Conservation (phyloP, 2,113 vertebrate species). For the Gorsachius goisagi region DNA sequence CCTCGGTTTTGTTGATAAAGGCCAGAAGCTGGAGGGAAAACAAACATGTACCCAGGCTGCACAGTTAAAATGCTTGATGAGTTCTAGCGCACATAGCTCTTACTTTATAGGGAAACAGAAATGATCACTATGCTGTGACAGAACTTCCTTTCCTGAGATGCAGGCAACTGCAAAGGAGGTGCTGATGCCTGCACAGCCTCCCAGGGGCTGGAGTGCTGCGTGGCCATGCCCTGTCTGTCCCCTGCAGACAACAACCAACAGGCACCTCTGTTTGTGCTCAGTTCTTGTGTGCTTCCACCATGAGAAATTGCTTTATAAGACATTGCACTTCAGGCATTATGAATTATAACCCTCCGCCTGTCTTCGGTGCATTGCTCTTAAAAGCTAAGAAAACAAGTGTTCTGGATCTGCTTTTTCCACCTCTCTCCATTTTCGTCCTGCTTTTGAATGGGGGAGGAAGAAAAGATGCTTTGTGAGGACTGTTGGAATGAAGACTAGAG, state of each 20-base stretch:
- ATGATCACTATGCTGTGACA: neutral
- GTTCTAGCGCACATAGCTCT: neutral
- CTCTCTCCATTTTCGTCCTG: neutral
- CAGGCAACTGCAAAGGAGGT: neutral
- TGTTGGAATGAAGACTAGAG: neutral
- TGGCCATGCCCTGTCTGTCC: neutral
- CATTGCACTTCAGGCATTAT: neutral
- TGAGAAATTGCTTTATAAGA: fast-evolving
- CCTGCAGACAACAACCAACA: neutral
- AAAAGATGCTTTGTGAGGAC: neutral
- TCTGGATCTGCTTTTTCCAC: neutral
- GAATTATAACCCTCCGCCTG: neutral
- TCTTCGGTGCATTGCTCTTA: neutral
- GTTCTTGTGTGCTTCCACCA: neutral
- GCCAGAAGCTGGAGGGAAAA: neutral
- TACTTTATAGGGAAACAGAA: neutral
- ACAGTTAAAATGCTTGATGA: fast-evolving
- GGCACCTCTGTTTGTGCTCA: neutral
- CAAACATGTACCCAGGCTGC: neutral
- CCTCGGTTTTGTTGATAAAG: neutral
- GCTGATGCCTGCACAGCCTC: neutral
- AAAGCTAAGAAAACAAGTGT: neutral
- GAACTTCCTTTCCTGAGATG: neutral
- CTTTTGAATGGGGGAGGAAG: neutral
- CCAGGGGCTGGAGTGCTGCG: neutral